Conservation (phyloP, 2,888 invertebrate species). For the Polia nebulosa region DNA sequence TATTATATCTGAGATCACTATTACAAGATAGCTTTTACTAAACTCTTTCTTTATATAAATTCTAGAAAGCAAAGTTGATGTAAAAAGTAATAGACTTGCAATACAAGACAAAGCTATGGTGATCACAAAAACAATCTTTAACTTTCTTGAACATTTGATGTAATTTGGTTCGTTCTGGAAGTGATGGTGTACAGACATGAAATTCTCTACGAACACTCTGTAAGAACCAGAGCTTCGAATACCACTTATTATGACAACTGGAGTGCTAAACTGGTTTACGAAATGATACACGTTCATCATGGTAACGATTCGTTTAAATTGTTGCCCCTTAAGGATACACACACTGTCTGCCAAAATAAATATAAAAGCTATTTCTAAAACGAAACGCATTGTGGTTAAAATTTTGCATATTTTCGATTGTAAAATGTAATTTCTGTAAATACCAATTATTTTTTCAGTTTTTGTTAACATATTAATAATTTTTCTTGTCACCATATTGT, state of each 20-base stretch:
- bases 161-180: constrained; percentile 9
- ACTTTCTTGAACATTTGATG: constrained; percentile 12
- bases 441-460: no score
- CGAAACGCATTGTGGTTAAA: no score
- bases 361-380: no score
- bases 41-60: neutral
- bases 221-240: constrained; percentile 7
- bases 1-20: neutral
- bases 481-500: no score
- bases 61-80: neutral
- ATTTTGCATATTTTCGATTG: no score
- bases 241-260: neutral
- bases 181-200: constrained; percentile 7
- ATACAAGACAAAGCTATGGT: neutral
- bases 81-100: neutral
- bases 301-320: no score
- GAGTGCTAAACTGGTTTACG: neutral
- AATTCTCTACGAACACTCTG: constrained; percentile 6
- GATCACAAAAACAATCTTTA: neutral
- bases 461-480: no score
- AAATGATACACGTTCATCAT: no score
- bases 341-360: no score
- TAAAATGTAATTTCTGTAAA: no score
- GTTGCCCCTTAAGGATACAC: no score
- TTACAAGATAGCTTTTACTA: neutral